phyloP scores from a whole-genome alignment of 1,140 invertebrate species.

The Drosophila kepulauana region DNA sequence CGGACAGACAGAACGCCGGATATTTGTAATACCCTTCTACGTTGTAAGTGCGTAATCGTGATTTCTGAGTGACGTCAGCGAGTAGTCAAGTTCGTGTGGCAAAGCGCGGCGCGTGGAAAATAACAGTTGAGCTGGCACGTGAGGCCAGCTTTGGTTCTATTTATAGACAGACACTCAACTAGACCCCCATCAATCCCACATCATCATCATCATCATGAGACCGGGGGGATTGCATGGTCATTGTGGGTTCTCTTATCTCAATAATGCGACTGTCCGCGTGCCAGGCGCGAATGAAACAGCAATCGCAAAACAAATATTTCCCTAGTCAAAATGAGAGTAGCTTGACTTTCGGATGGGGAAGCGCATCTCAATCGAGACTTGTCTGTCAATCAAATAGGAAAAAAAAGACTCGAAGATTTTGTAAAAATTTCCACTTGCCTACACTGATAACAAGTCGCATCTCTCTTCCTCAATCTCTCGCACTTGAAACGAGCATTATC shows the following conservation, averaged over 20 bases:
- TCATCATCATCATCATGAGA: too few species aligned
- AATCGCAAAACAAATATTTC: slow-evolving; percentile 14
- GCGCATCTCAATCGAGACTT: not conserved
- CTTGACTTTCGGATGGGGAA: not conserved
- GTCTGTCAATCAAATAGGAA: slow-evolving; percentile 31
- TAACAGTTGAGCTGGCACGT: slow-evolving; percentile 31
- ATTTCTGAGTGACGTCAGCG: not conserved
- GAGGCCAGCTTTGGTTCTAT: slow-evolving; percentile 19
- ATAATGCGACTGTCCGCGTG: slow-evolving; percentile 1
- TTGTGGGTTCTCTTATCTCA: slow-evolving; percentile 7
- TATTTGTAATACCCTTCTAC: too few species aligned
- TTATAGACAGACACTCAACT: slow-evolving; percentile 21
- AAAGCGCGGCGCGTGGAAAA: slow-evolving; percentile 6
- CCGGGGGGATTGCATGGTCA: slow-evolving; percentile 21
- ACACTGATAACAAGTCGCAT: slow-evolving; percentile 5
- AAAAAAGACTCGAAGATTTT: slow-evolving; percentile 18
- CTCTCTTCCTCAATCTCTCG: not conserved
- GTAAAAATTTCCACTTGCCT: slow-evolving; percentile 51
- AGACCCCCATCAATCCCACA: slow-evolving; percentile 10
- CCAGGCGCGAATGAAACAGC: slow-evolving; percentile 24
- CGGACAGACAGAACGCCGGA: too few species aligned
- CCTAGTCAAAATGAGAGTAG: slow-evolving; percentile 3
- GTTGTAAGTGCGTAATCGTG: too few species aligned
- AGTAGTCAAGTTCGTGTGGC: slow-evolving; percentile 10
- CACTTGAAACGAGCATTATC: slow-evolving; percentile 18